Evolutionary conservation across 1,140 invertebrate genomes (phyloP), one percentile per base, ranked within the genome.

Genomic region (Megathymus violae): DNA sequence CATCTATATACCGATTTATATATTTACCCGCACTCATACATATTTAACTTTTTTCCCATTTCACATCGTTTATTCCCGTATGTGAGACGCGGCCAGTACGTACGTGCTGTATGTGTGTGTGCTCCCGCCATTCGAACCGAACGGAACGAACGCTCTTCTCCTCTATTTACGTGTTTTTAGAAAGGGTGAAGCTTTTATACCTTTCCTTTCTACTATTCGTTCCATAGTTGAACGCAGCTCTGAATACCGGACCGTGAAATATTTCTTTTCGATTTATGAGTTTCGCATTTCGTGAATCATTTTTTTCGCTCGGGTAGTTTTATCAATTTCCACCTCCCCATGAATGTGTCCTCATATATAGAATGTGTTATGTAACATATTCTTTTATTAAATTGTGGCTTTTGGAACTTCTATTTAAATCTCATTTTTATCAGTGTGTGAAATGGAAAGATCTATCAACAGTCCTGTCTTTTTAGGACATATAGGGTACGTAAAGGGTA

Each of bases 1-100:
- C 70, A 65, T 78, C 73, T 88, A 90, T 88, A 88, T 88, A 88
- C 85, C 85, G 83, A 90, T 90, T 90, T 90, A 88, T 90, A 90
- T 90, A 90, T 90, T 90, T 90, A 86, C 88, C 85, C 88, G 74
- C 88, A 90, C 88, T 88, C 85, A 88, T 90, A 90, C 85, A 90
- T 90, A 90, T 90, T 90, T 88, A 88, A 90, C 84, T 88, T 90
- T 90, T 90, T 90, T 90, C 83, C 85, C 87, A 89, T 89, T 88
- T 88, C 84, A 88, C 81, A 76, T 88, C 84, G 85, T 87, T 87
- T 90, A 88, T 88, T 82, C 84, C 64, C 83, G 84, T 88, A 84
- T 89, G 83, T 88, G 75, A 83, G 68, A 76, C 65, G 69, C 73
- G 74, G 75, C 64, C 68, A 67, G 76, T 61, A 59, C 48, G 68